These are phyloP conservation scores for Spea bombifrons DNA, from an alignment of 2,113 vertebrate genomes.

Conservation along the genomic window DNA sequence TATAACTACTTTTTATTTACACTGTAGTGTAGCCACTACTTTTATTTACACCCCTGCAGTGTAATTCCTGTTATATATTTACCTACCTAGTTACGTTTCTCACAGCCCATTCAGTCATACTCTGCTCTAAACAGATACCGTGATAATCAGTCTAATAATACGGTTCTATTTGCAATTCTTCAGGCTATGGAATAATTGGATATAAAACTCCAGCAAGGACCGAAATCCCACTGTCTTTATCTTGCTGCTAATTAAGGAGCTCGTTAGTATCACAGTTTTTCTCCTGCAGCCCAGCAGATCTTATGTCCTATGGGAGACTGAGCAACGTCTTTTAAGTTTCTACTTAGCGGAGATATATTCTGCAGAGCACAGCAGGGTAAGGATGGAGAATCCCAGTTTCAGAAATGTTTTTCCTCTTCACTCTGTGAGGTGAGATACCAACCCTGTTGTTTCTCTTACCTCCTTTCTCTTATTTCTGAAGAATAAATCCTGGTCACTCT, in stretches of 20 bases:
- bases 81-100: conserved; percentile 1
- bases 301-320: conserved; percentile 41
- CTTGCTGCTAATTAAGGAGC: conserved; percentile 39
- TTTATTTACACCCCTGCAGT: conserved; percentile 31
- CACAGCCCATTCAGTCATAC: neutral
- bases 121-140: conserved; percentile 5
- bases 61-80: conserved; percentile 13
- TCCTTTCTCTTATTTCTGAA: conserved; percentile 9
- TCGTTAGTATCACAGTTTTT: conserved; percentile 43
- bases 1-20: conserved; percentile 5
- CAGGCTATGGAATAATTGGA: conserved; percentile 43
- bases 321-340: conserved; percentile 42
- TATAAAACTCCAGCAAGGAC: conserved; percentile 30
- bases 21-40: conserved; percentile 12
- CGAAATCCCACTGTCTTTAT: conserved; percentile 36
- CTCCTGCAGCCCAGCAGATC: conserved; percentile 33
- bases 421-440: conserved; percentile 14
- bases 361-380: conserved; percentile 41
- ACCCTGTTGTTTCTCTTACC: neutral
- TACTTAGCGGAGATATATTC: conserved; percentile 20
- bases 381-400: neutral
- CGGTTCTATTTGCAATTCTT: conserved; percentile 42
- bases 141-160: conserved; percentile 32
- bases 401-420: neutral
- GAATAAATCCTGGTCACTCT: conserved; percentile 22